phyloP scores from a whole-genome alignment of 2,113 vertebrate genomes.

The Erythrolamprus reginae region DNA sequence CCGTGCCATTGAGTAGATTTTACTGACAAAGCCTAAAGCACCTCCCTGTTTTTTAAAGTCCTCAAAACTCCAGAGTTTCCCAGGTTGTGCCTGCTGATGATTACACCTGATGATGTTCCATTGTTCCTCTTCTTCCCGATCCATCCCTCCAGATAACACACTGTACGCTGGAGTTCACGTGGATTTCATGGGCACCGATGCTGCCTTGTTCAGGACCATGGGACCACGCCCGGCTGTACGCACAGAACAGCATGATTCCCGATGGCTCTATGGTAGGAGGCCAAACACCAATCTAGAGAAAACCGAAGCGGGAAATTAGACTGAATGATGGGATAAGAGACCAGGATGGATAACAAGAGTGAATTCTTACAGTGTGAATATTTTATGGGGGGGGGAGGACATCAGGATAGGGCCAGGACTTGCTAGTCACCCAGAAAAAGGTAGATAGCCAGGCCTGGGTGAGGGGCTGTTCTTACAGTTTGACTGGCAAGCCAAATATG shows the following conservation, averaged over 20 bases:
- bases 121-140: not conserved
- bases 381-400: not conserved
- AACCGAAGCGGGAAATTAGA: not conserved
- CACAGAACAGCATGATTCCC: constrained; percentile 81
- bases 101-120: not conserved
- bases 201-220: constrained; percentile 79
- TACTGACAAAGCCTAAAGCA: not conserved
- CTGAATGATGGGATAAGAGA: not conserved
- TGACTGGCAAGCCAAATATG: not conserved
- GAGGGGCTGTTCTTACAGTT: not conserved
- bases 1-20: not conserved
- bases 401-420: not conserved
- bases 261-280: constrained; percentile 78
- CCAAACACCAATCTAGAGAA: not conserved
- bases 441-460: not conserved
- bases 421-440: not conserved
- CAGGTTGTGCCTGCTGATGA: not conserved
- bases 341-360: not conserved
- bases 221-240: constrained; percentile 74
- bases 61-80: not conserved
- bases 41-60: not conserved
- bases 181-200: constrained; percentile 86
- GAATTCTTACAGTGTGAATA: not conserved
- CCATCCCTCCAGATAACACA: constrained; percentile 67
- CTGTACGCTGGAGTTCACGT: constrained; percentile 81